Conservation (phyloP, 2,113 vertebrate genomes). For the Noturus placidus region DNA sequence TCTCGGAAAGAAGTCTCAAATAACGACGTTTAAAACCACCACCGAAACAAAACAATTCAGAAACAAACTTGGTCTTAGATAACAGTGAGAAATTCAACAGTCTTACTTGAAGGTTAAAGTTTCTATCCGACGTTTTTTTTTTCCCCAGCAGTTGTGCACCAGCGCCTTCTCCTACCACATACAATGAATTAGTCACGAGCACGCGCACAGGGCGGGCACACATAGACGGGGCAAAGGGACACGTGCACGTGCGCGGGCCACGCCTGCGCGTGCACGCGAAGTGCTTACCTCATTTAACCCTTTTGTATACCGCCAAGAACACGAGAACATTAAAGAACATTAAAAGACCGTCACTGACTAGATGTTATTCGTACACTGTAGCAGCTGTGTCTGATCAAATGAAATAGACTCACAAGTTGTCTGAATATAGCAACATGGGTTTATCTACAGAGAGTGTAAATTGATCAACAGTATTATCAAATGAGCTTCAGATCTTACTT, state of each 20-base stretch:
- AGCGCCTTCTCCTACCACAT: slow-evolving; percentile 54
- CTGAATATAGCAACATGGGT: background rate
- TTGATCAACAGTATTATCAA: background rate
- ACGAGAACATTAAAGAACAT: too few species aligned
- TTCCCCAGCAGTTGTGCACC: slow-evolving; percentile 37
- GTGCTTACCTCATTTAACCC: slow-evolving; percentile 31
- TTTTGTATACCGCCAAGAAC: background rate
- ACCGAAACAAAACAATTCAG: background rate
- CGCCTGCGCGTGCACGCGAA: slow-evolving; percentile 74
- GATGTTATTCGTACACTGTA: background rate
- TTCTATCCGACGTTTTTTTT: slow-evolving; percentile 47
- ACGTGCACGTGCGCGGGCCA: slow-evolving; percentile 68
- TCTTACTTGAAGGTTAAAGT: slow-evolving; percentile 67
- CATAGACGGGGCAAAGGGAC: slow-evolving; percentile 62
- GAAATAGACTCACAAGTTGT: background rate
- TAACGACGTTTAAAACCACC: slow-evolving; percentile 37
- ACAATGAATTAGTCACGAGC: slow-evolving; percentile 70
- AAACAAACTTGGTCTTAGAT: background rate
- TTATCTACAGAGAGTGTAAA: background rate
- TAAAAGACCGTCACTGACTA: background rate
- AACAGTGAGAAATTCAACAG: slow-evolving; percentile 36
- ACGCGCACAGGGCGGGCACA: slow-evolving; percentile 63
- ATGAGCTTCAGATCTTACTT: background rate
- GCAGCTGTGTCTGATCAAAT: background rate
- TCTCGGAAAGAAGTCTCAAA: slow-evolving; percentile 18